These are phyloP conservation scores for Naso thynnoides DNA, from an alignment of 2,797 vertebrate genomes.

Conservation along the genomic window DNA sequence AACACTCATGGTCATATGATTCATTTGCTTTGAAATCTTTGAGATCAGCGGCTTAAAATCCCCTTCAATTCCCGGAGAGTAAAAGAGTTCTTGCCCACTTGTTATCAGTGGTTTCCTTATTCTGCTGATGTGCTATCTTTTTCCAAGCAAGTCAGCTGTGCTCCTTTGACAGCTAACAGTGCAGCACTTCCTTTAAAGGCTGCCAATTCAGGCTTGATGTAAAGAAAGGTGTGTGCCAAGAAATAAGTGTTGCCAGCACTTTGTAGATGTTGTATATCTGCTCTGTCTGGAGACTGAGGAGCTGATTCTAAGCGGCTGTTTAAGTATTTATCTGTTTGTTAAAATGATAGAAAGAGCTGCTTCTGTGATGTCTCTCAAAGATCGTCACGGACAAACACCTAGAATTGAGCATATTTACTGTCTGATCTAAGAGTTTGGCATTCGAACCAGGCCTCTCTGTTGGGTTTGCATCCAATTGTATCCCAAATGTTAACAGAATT, in stretches of 20 bases:
- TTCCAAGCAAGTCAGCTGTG: slow-evolving; percentile 28
- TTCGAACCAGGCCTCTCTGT: no score
- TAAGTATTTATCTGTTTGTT: slow-evolving; percentile 31
- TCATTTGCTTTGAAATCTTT: slow-evolving; percentile 36
- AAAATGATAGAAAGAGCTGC: slow-evolving; percentile 14
- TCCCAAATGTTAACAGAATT: no score
- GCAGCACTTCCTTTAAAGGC: slow-evolving; percentile 48
- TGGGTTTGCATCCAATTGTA: no score
- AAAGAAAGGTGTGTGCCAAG: slow-evolving; percentile 48
- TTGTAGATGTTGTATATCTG: slow-evolving; percentile 33
- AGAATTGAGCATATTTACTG: slow-evolving; percentile 16
- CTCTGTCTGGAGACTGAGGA: slow-evolving; percentile 32
- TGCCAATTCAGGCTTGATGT: slow-evolving; percentile 49
- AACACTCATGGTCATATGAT: slow-evolving; percentile 26
- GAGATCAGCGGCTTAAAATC: slow-evolving; percentile 35
- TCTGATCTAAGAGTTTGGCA: slow-evolving; percentile 1
- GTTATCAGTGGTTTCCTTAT: slow-evolving; percentile 60
- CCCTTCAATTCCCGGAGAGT: slow-evolving; percentile 11
- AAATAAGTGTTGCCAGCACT: slow-evolving; percentile 44
- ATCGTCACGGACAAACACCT: slow-evolving; percentile 25
- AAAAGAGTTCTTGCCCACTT: slow-evolving; percentile 37
- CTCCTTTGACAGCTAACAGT: slow-evolving; percentile 56
- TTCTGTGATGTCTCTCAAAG: slow-evolving; percentile 45
- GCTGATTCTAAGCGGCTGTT: slow-evolving; percentile 40
- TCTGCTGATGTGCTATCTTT: slow-evolving; percentile 45